Evolutionary conservation across 1,140 invertebrate genomes (phyloP).

Genomic region (Psilanteris sp.): DNA sequence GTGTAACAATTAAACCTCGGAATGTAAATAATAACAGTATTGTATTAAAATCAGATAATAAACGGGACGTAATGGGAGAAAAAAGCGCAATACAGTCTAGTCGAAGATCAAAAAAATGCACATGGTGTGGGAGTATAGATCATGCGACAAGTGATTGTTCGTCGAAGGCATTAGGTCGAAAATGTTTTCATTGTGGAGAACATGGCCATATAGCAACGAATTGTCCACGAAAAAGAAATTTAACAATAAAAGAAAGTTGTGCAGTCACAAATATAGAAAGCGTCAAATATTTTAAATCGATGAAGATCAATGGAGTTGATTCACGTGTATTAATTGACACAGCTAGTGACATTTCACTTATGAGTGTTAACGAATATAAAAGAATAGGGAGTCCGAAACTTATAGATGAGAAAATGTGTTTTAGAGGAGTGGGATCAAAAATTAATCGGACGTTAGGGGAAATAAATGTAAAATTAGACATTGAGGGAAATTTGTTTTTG

Average conservation of each 20-base stretch:
- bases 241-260: not conserved
- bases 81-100: not conserved
- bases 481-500: not conserved
- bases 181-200: not conserved
- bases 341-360: not conserved
- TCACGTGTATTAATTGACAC: not conserved
- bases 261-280: not conserved
- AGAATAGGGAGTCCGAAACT: constrained; percentile 1
- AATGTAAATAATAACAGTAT: not conserved
- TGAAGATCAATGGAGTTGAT: not conserved
- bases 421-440: not conserved
- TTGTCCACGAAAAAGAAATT: not conserved
- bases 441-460: not conserved
- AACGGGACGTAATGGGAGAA: not conserved
- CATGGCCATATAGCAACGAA: constrained; percentile 2
- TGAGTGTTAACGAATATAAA: not conserved
- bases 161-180: not conserved
- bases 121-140: not conserved
- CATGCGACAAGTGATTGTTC: not conserved
- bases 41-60: not conserved
- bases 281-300: not conserved
- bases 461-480: too few species aligned
- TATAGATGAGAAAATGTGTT: not conserved
- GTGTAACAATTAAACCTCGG: not conserved
- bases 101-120: not conserved